Percentiles rank a stretch among this genome's conserved stretches.
Conservation (phyloP, 2,888 invertebrate species). For the Hyles lineata region DNA sequence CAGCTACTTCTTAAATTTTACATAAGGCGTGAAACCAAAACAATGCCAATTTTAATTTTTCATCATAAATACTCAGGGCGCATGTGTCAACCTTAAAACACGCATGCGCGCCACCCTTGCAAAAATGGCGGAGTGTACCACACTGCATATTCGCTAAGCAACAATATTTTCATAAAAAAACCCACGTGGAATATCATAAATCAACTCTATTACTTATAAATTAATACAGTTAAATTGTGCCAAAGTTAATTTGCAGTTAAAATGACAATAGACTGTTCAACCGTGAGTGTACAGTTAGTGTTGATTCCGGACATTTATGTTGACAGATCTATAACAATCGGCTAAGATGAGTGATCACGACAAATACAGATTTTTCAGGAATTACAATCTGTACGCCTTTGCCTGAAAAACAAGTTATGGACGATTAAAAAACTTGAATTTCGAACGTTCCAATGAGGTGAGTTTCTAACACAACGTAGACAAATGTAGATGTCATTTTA, state of each 20-base stretch:
- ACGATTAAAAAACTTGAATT: slow-evolving; percentile 3
- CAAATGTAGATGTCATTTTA: neutral
- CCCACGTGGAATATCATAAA: slow-evolving; percentile 10
- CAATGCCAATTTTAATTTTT: slow-evolving; percentile 36
- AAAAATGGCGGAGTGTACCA: slow-evolving; percentile 58
- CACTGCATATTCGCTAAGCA: slow-evolving; percentile 12
- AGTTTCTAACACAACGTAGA: slow-evolving; percentile 6
- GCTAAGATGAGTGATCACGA: slow-evolving; percentile 54
- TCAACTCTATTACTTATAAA: neutral
- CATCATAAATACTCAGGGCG: slow-evolving; percentile 36
- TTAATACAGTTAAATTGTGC: neutral
- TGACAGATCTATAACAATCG: slow-evolving; percentile 58
- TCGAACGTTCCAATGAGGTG: neutral
- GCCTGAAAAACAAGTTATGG: neutral
- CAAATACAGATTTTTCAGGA: neutral
- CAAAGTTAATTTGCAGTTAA: neutral
- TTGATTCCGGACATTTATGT: slow-evolving; percentile 41
- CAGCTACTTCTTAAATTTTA: slow-evolving; percentile 8
- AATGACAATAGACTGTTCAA: slow-evolving; percentile 1
- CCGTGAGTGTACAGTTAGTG: neutral
- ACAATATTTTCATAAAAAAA: slow-evolving; percentile 29
- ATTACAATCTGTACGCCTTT: slow-evolving; percentile 2
- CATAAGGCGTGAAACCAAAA: slow-evolving; percentile 31
- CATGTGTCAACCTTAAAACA: slow-evolving; percentile 35
- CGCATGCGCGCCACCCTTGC: slow-evolving; percentile 53